A percentile compares a stretch with the other conserved stretches of the same genome.
phyloP scores from a whole-genome alignment of 2,888 invertebrate species.

The Nesidiocoris tenuis region DNA sequence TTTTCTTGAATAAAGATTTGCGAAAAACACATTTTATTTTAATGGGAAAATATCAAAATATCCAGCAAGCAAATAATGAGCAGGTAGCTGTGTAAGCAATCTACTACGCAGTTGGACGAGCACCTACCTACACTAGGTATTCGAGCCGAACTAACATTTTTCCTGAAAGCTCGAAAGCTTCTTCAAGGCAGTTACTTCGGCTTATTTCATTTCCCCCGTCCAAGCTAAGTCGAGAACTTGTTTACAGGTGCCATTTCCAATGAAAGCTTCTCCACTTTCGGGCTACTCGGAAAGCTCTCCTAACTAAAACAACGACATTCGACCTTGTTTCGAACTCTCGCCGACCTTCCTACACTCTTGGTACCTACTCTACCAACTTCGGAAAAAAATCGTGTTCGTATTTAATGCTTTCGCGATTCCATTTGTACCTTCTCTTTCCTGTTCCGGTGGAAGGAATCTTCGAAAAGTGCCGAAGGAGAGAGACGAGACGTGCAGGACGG shows the following conservation, averaged over 20 bases:
- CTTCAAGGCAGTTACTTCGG: background rate
- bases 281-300: background rate
- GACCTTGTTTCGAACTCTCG: background rate
- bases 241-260: slow-evolving; percentile 21
- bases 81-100: too few species aligned
- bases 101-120: too few species aligned
- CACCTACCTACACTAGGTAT: too few species aligned
- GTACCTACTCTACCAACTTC: slow-evolving; percentile 9
- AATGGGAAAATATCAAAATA: too few species aligned
- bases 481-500: background rate
- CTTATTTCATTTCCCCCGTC: slow-evolving; percentile 18
- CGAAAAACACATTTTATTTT: too few species aligned
- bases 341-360: background rate
- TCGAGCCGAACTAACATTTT: too few species aligned
- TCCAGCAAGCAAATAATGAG: too few species aligned
- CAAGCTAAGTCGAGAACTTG: slow-evolving; percentile 4
- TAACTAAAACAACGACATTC: slow-evolving; percentile 12
- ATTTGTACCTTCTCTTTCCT: slow-evolving; percentile 6
- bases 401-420: background rate
- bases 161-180: too few species aligned
- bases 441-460: slow-evolving; percentile 7
- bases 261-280: slow-evolving; percentile 1
- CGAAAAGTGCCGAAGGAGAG: background rate
- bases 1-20: too few species aligned
- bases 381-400: slow-evolving; percentile 6